Conservation (phyloP, 1,140 invertebrate species). For the Macrostomum lignano region DNA sequence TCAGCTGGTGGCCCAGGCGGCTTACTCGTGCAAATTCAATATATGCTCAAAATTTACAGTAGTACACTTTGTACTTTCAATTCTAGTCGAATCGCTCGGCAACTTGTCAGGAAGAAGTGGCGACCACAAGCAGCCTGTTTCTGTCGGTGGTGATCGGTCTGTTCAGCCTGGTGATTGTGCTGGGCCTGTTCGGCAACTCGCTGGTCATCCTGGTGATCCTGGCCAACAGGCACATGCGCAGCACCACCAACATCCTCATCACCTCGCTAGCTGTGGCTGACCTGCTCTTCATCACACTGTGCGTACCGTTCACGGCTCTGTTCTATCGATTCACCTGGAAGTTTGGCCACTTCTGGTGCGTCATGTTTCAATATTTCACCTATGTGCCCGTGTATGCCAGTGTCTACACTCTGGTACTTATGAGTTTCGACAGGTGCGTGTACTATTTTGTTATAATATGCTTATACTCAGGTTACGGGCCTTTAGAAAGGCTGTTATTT, state of each 20-base stretch:
- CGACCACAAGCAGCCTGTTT: too few relatives aligned
- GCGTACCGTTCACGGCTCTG: slow-evolving; percentile 29
- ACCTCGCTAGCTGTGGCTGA: slow-evolving; percentile 36
- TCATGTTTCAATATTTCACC: slow-evolving; percentile 42
- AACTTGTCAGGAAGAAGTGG: too few relatives aligned
- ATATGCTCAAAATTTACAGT: too few relatives aligned
- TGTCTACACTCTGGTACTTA: slow-evolving; percentile 69
- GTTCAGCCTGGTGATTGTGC: slow-evolving; percentile 10
- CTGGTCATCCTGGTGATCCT: slow-evolving; percentile 11
- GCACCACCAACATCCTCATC: slow-evolving; percentile 14
- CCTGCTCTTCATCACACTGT: slow-evolving; percentile 69
- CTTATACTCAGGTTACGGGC: too few relatives aligned
- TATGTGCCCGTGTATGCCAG: slow-evolving; percentile 61
- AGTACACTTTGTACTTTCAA: too few relatives aligned
- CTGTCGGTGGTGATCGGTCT: too few relatives aligned
- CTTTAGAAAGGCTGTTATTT: too few relatives aligned
- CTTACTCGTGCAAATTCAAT: too few relatives aligned
- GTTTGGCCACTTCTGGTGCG: slow-evolving; percentile 63
- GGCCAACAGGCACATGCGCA: slow-evolving; percentile 11
- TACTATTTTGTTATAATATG: too few relatives aligned
- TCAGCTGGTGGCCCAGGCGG: too few relatives aligned
- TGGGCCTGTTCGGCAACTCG: slow-evolving; percentile 11
- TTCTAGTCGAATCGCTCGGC: too few relatives aligned
- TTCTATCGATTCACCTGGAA: slow-evolving; percentile 41
- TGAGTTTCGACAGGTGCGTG: slow-evolving; percentile 72